Percentiles rank a stretch among this genome's conserved stretches.
phyloP scores from a whole-genome alignment of 2,797 vertebrate species.

The Myotis pilosus region DNA sequence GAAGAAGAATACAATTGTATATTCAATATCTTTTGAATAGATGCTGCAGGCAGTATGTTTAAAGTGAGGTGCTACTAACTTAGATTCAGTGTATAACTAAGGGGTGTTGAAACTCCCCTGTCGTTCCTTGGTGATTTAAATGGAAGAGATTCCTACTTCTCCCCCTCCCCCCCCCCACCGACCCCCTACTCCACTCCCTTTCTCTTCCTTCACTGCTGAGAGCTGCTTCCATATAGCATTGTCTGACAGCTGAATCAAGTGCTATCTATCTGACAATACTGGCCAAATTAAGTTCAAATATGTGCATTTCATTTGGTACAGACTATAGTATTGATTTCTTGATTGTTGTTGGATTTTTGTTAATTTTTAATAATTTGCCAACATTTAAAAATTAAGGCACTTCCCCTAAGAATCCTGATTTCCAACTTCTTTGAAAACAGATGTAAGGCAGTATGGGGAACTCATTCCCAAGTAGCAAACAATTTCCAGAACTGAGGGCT shows the following conservation, averaged over 20 bases:
- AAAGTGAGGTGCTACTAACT: background rate
- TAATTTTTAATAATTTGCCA: background rate
- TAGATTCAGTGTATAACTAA: background rate
- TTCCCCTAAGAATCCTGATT: background rate
- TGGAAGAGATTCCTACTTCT: background rate
- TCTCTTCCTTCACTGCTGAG: background rate
- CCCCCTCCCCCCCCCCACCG: fast-evolving
- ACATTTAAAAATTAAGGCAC: background rate
- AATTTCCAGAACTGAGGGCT: background rate
- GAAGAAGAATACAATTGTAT: background rate
- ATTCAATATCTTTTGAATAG: background rate
- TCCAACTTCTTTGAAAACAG: background rate
- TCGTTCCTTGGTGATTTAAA: background rate
- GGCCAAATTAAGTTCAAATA: background rate
- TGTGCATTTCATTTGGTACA: background rate
- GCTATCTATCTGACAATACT: background rate
- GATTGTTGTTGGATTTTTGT: background rate
- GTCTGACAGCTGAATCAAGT: background rate
- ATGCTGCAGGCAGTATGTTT: background rate
- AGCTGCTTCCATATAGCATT: background rate
- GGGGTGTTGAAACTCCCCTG: background rate
- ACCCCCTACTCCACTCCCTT: no score
- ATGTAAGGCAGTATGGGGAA: no score
- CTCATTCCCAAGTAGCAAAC: background rate
- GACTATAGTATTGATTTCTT: background rate